These are phyloP conservation scores for Myripristis murdjan DNA, from an alignment of 2,797 vertebrate species.

Conservation along the genomic window DNA sequence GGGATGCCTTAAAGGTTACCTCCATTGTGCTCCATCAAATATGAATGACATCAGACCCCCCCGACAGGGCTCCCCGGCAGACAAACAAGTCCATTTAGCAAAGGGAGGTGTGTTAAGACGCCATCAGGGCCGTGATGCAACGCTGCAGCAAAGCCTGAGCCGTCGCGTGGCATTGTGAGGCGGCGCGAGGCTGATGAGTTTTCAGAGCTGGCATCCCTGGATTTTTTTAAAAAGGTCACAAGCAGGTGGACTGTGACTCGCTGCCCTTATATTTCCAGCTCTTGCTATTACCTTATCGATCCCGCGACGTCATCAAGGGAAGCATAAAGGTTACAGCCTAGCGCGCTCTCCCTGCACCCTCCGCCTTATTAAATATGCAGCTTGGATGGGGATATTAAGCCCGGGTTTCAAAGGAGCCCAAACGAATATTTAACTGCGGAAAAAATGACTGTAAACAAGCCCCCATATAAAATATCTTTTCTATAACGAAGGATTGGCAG, in stretches of 20 bases:
- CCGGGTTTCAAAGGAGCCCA: slow-evolving; percentile 40
- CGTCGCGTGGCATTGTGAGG: slow-evolving; percentile 10
- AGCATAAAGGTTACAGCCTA: slow-evolving; percentile 77
- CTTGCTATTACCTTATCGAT: slow-evolving; percentile 81
- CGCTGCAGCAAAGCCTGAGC: slow-evolving; percentile 2
- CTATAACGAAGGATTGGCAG: slow-evolving; percentile 48
- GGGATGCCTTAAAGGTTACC: slow-evolving; percentile 81
- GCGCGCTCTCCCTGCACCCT: slow-evolving; percentile 22
- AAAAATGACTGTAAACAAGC: slow-evolving; percentile 45
- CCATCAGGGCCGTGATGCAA: slow-evolving; percentile 39
- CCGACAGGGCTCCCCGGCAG: slow-evolving; percentile 64
- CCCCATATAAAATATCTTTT: background rate
- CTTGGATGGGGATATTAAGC: slow-evolving; percentile 33
- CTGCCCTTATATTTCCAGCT: slow-evolving; percentile 74
- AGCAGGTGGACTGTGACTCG: slow-evolving; percentile 70
- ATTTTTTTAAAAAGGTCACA: slow-evolving; percentile 79
- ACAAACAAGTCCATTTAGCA: slow-evolving; percentile 67
- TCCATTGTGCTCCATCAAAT: slow-evolving; percentile 77
- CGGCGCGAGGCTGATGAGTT: slow-evolving; percentile 13
- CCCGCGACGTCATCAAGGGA: slow-evolving; percentile 58
- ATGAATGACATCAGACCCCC: slow-evolving; percentile 74
- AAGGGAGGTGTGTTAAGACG: slow-evolving; percentile 39
- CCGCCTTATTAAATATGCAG: slow-evolving; percentile 44
- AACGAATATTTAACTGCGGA: slow-evolving; percentile 48
- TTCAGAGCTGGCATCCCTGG: slow-evolving; percentile 43